These are phyloP conservation scores for Cyphomyrus discorhynchus DNA, from an alignment of 2,113 vertebrate genomes.

Conservation along the genomic window DNA sequence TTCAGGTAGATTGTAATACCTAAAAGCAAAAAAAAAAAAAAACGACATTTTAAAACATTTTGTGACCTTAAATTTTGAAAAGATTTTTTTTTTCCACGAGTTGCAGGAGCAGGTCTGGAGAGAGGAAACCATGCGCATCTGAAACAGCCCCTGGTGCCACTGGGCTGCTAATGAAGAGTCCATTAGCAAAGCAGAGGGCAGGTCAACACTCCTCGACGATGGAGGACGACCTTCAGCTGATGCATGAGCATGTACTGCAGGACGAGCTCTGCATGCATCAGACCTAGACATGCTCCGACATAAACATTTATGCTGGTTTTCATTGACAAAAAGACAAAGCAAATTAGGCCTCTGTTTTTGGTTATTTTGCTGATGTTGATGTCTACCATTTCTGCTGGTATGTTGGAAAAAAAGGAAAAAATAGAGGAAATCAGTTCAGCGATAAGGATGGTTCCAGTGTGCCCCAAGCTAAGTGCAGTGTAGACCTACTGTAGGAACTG, in stretches of 20 bases:
- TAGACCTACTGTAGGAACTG: not conserved
- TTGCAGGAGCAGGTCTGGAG: not conserved
- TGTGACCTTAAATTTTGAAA: not conserved
- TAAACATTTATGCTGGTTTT: not conserved
- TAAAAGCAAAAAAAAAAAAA: not conserved
- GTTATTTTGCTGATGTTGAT: not conserved
- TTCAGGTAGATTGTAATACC: not conserved
- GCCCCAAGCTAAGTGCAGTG: not conserved
- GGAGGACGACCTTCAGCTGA: not conserved
- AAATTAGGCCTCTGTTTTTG: not conserved
- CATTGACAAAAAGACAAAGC: not conserved
- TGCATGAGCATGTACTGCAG: not conserved
- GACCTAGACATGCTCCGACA: not conserved
- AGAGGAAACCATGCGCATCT: not conserved
- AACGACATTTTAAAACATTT: not conserved
- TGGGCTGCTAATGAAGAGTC: not conserved
- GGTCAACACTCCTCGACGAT: not conserved
- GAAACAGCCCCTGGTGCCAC: not conserved
- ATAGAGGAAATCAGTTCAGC: not conserved
- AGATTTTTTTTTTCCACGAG: not conserved
- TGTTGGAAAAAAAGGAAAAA: not conserved
- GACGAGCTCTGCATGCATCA: not conserved
- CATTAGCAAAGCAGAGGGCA: not conserved
- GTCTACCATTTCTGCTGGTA: not conserved
- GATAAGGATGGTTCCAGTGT: not conserved